A percentile compares a stretch with the other conserved stretches of the same genome.
Evolutionary conservation across 2,888 invertebrate genomes (phyloP).

Genomic region (Uloborus plumipes): DNA sequence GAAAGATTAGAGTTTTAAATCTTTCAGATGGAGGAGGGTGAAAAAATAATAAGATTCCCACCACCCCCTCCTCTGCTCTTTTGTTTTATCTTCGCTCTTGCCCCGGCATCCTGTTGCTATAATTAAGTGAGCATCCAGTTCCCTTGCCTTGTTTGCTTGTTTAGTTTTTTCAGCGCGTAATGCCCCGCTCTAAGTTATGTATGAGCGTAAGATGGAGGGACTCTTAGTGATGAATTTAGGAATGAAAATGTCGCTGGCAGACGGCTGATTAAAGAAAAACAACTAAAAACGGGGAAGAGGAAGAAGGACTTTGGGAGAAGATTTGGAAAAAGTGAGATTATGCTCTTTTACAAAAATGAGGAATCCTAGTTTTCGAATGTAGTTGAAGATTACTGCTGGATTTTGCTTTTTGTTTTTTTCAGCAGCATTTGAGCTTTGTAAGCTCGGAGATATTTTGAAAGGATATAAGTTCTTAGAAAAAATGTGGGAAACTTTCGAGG

Average conservation of each 20-base stretch:
- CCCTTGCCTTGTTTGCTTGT: slow-evolving; percentile 19
- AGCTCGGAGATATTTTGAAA: too few species aligned
- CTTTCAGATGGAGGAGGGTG: slow-evolving; percentile 22
- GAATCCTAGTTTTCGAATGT: neutral
- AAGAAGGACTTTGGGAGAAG: slow-evolving; percentile 21
- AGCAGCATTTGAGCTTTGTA: too few species aligned
- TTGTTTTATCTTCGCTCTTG: slow-evolving; percentile 43
- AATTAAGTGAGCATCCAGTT: slow-evolving; percentile 49
- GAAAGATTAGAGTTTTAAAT: slow-evolving; percentile 63
- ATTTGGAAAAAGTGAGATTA: slow-evolving; percentile 18
- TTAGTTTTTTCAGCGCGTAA: slow-evolving; percentile 19
- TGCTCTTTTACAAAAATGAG: neutral
- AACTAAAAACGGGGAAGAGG: slow-evolving; percentile 18
- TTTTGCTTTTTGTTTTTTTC: too few species aligned
- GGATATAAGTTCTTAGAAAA: too few species aligned
- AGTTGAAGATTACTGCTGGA: neutral
- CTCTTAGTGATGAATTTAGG: slow-evolving; percentile 59
- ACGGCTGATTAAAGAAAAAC: slow-evolving; percentile 59
- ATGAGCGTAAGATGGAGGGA: slow-evolving; percentile 37
- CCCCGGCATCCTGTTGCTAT: slow-evolving; percentile 35
- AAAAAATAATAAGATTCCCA: slow-evolving; percentile 45
- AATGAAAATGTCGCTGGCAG: slow-evolving; percentile 25
- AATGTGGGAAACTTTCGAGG: too few species aligned
- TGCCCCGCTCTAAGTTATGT: slow-evolving; percentile 55
- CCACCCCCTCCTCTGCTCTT: slow-evolving; percentile 24